phyloP scores from a whole-genome alignment of 2,888 invertebrate species.

The Eurois occulta region DNA sequence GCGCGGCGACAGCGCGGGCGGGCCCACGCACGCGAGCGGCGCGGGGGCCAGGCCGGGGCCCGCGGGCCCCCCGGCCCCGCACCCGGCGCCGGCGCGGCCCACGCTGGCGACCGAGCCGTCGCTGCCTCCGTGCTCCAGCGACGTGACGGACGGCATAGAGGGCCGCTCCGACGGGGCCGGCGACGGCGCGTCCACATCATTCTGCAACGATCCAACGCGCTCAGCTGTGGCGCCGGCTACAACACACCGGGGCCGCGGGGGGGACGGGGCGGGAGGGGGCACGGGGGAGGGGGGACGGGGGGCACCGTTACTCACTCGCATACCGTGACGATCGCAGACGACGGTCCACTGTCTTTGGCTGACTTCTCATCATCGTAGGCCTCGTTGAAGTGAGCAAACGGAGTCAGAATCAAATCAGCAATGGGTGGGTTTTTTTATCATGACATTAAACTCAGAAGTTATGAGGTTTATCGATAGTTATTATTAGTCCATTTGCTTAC shows the following conservation, averaged over 20 bases:
- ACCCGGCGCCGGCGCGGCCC: constrained; percentile 42
- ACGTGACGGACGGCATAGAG: constrained; percentile 78
- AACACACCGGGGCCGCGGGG: constrained; percentile 74
- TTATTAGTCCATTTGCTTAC: constrained; percentile 36
- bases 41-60: constrained; percentile 13
- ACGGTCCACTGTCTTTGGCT: constrained; percentile 71
- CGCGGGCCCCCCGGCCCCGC: constrained; percentile 30
- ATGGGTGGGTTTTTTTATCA: neutral
- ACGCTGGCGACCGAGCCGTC: constrained; percentile 32
- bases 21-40: constrained; percentile 35
- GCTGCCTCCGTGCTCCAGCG: constrained; percentile 70
- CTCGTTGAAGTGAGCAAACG: constrained; percentile 21
- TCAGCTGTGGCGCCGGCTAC: constrained; percentile 86
- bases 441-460: neutral
- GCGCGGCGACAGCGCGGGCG: constrained; percentile 62
- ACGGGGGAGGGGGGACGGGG: constrained; percentile 62
- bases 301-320: constrained; percentile 87
- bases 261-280: constrained; percentile 56
- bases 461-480: neutral
- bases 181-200: constrained; percentile 89
- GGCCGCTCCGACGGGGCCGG: constrained; percentile 83
- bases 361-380: constrained; percentile 4
- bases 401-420: neutral
- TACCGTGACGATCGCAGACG: constrained; percentile 73
- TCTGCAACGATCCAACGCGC: constrained; percentile 89